These are phyloP conservation scores for Encarsia formosa DNA, from an alignment of 2,888 invertebrate species.

Conservation along the genomic window DNA sequence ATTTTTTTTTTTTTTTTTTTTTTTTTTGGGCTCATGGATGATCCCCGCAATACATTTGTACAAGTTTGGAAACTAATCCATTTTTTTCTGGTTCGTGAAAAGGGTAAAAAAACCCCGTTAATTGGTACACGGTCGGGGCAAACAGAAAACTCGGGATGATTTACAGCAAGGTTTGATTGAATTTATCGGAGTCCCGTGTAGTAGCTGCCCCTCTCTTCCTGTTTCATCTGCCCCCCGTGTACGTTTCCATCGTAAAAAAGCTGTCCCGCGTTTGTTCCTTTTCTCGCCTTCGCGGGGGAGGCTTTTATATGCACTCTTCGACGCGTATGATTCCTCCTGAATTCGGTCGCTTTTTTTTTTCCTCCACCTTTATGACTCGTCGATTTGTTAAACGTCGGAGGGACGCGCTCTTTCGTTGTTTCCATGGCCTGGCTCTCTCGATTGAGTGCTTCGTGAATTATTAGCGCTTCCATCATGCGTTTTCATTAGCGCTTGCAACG, in stretches of 20 bases:
- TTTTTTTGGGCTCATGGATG: no score
- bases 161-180: constrained; percentile 50
- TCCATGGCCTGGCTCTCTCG: no score
- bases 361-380: constrained; percentile 30
- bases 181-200: constrained; percentile 46
- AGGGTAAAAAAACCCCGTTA: constrained; percentile 33
- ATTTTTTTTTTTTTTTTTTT: no score
- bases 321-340: background rate
- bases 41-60: constrained; percentile 7
- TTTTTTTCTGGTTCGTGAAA: background rate
- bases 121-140: constrained; percentile 45
- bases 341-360: background rate
- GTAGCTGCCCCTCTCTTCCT: background rate
- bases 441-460: no score
- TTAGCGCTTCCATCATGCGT: no score
- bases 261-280: background rate
- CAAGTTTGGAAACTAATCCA: constrained; percentile 5
- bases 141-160: constrained; percentile 45
- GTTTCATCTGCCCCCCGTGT: background rate
- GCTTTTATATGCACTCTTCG: no score
- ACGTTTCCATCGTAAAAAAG: background rate
- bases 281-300: no score
- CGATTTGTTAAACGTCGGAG: constrained; percentile 34
- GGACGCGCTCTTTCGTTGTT: background rate
- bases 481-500: no score